Conservation (phyloP, 2,888 invertebrate species). For the Podabrus alpinus region DNA sequence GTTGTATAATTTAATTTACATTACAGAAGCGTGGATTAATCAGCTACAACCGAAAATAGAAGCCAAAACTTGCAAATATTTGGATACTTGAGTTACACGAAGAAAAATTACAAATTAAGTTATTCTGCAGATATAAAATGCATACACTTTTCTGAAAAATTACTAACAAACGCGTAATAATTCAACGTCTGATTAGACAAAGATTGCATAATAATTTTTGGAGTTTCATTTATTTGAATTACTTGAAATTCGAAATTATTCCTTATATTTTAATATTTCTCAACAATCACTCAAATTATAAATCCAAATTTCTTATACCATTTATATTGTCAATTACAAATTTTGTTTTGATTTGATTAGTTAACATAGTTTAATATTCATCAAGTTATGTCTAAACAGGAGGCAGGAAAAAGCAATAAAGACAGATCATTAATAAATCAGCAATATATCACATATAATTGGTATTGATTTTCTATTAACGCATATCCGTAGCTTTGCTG, state of each 20-base stretch:
- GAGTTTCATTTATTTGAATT: neutral
- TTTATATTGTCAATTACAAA: neutral
- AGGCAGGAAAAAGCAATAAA: slow-evolving; percentile 17
- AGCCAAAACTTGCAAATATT: no score
- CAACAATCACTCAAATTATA: neutral
- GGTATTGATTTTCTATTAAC: slow-evolving; percentile 51
- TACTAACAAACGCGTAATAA: neutral
- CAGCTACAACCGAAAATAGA: no score
- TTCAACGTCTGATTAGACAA: neutral
- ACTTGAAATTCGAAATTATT: neutral
- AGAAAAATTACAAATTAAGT: neutral
- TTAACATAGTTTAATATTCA: slow-evolving; percentile 4
- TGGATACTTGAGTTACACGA: no score
- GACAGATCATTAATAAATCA: slow-evolving; percentile 46
- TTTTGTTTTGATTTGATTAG: slow-evolving; percentile 1
- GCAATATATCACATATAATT: slow-evolving; percentile 50
- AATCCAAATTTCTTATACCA: neutral
- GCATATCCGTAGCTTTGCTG: slow-evolving; percentile 31
- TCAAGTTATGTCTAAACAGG: slow-evolving; percentile 1
- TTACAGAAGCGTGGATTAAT: no score
- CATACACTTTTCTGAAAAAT: neutral
- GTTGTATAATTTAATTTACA: no score
- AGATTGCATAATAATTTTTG: neutral
- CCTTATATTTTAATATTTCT: neutral
- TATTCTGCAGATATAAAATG: neutral